Conservation (phyloP, 2,888 invertebrate genomes). For the Agrochola circellaris region DNA sequence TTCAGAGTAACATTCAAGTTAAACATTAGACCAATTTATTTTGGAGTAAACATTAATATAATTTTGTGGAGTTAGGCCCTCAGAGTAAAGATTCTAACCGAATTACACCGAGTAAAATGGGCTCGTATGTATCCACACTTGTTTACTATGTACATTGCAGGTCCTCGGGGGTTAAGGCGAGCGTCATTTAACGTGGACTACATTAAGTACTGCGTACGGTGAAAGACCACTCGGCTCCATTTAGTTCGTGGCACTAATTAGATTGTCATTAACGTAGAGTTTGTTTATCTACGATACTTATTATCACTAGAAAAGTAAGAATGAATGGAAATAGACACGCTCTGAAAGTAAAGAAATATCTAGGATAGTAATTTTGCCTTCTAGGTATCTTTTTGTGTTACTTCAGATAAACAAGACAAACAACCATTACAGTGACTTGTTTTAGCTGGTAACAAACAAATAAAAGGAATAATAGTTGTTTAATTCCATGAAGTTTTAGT, state of each 20-base stretch:
- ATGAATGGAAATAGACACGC: neutral
- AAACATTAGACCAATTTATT: constrained; percentile 55
- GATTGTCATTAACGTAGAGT: constrained; percentile 54
- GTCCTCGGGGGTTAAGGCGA: constrained; percentile 31
- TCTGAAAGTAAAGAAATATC: constrained; percentile 20
- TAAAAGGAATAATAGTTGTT: constrained; percentile 5
- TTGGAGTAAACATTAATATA: constrained; percentile 52
- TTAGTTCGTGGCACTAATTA: constrained; percentile 57
- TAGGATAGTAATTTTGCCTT: neutral
- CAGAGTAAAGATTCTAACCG: constrained; percentile 57
- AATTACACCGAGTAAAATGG: constrained; percentile 45
- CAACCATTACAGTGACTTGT: neutral
- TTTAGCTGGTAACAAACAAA: constrained; percentile 8
- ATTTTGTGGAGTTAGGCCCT: constrained; percentile 46
- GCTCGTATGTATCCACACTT: constrained; percentile 41
- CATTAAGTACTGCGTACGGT: constrained; percentile 36
- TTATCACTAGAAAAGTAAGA: constrained; percentile 17
- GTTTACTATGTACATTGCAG: constrained; percentile 49
- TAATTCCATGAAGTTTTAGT: neutral
- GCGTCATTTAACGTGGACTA: constrained; percentile 58
- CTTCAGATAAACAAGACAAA: neutral
- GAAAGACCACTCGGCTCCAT: constrained; percentile 22
- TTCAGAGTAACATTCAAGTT: constrained; percentile 44
- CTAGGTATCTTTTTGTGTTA: neutral
- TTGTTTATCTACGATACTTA: constrained; percentile 40